phyloP scores from a whole-genome alignment of 2,113 vertebrate genomes.

The Emydocephalus ijimae region DNA sequence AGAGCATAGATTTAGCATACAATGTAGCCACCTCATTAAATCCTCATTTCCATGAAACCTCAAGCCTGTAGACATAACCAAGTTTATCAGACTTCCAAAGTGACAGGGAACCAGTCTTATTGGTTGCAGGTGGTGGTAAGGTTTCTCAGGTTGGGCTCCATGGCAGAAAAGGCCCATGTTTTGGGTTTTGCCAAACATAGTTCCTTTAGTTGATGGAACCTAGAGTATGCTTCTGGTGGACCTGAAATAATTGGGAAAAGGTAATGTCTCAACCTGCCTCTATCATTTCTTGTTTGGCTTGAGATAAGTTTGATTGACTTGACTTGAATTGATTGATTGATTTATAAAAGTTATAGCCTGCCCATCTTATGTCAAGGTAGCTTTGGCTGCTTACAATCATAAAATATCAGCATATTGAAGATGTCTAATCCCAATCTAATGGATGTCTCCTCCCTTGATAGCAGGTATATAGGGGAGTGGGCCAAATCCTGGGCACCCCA shows the following conservation, averaged over 20 bases:
- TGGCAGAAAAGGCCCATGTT: not conserved
- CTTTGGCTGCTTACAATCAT: not conserved
- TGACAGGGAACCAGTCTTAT: not conserved
- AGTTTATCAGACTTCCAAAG: not conserved
- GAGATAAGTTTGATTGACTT: not conserved
- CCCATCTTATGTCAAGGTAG: not conserved
- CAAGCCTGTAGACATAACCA: not conserved
- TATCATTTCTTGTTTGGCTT: not conserved
- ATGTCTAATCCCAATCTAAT: not conserved
- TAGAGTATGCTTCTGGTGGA: not conserved
- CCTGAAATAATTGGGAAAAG: not conserved
- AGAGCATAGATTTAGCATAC: not conserved
- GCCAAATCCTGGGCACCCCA: not conserved
- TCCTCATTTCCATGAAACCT: not conserved
- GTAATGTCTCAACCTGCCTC: not conserved
- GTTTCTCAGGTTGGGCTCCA: not conserved
- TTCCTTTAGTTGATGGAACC: not conserved
- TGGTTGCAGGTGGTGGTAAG: not conserved
- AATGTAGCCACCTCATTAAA: not conserved
- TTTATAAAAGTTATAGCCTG: not conserved
- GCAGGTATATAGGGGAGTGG: not conserved
- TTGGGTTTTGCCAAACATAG: not conserved
- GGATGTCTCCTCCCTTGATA: not conserved
- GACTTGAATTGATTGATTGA: not conserved
- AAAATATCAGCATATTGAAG: not conserved